Evolutionary conservation across 2,797 vertebrate genomes (phyloP).

Genomic region (Phoebastria nigripes): DNA sequence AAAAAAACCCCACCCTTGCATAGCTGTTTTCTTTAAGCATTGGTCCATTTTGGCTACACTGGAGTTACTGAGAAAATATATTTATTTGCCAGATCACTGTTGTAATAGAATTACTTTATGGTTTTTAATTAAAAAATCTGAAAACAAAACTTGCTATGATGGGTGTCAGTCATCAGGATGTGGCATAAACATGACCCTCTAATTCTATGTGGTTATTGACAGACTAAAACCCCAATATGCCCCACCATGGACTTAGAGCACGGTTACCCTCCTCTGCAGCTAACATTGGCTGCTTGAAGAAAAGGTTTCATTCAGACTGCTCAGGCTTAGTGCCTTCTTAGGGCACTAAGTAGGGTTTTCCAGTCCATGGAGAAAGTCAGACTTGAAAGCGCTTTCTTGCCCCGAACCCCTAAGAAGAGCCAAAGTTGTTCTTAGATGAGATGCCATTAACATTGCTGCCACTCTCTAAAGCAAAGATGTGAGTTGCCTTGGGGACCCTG

Average conservation of each 20-base stretch:
- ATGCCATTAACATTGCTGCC: neutral
- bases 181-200: neutral
- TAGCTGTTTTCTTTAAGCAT: neutral
- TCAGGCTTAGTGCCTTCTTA: neutral
- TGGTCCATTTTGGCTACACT: neutral
- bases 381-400: neutral
- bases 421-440: neutral
- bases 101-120: neutral
- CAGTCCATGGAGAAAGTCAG: neutral
- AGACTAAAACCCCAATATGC: neutral
- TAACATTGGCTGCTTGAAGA: neutral
- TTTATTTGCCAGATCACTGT: neutral
- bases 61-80: neutral
- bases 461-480: neutral
- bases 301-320: neutral
- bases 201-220: neutral
- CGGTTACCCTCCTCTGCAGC: neutral
- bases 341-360: neutral
- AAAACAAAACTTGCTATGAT: neutral
- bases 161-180: rapidly evolving
- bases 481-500: neutral
- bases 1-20: neutral
- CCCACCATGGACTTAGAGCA: neutral
- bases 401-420: neutral
- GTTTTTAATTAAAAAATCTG: neutral